Percentiles rank a stretch among this genome's conserved stretches.
Evolutionary conservation across 1,140 invertebrate species (phyloP).

Genomic region (Leptinotarsa defecta): DNA sequence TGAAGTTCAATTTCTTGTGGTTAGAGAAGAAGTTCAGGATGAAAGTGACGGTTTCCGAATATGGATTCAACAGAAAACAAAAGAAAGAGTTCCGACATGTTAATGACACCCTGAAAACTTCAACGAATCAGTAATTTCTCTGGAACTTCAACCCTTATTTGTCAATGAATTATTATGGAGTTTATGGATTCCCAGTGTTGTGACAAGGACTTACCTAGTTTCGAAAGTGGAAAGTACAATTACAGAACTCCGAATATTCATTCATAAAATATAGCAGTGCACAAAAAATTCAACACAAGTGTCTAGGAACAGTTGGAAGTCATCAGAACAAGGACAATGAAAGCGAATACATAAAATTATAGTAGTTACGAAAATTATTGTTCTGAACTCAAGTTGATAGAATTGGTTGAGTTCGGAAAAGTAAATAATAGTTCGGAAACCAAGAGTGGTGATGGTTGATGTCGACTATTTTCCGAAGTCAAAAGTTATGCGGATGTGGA

Average conservation of each 20-base stretch:
- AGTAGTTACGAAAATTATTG: conserved; percentile 29
- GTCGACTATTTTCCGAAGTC: too few relatives aligned
- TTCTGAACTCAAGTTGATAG: conserved; percentile 15
- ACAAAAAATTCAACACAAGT: conserved; percentile 13
- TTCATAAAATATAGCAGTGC: conserved; percentile 1
- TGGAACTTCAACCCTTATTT: too few relatives aligned
- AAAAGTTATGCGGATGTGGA: too few relatives aligned
- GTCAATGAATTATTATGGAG: too few relatives aligned
- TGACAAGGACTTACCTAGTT: conserved; percentile 1
- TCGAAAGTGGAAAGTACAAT: conserved; percentile 17
- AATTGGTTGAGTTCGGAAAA: conserved; percentile 17
- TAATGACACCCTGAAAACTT: too few relatives aligned
- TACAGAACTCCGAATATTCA: background rate
- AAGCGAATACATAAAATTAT: conserved; percentile 27
- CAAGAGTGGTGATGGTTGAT: background rate
- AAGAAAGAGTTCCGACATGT: too few relatives aligned
- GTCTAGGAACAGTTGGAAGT: conserved; percentile 15
- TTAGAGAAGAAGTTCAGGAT: too few relatives aligned
- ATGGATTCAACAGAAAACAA: too few relatives aligned
- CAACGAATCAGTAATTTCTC: too few relatives aligned
- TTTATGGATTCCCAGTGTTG: background rate
- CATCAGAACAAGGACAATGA: background rate
- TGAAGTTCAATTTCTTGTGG: too few relatives aligned
- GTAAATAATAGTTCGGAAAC: conserved; percentile 12
- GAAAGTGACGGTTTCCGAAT: too few relatives aligned